Conservation (phyloP, 35 echinoderm and acorn worm species). For the Heliocidaris tuberculata region DNA sequence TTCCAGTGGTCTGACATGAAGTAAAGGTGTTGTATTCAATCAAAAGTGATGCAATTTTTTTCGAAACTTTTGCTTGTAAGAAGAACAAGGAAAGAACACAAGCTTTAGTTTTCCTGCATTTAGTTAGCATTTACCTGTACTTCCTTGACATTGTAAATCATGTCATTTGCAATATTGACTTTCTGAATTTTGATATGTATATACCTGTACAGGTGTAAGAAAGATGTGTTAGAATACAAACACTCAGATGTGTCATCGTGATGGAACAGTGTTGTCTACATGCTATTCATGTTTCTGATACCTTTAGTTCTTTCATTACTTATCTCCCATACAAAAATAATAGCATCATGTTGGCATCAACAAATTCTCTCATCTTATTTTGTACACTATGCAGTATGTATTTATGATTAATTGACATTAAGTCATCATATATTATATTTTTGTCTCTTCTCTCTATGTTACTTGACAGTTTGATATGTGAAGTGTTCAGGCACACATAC, state of each 20-base stretch:
- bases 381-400: not conserved
- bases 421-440: constrained; percentile 27
- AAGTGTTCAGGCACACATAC: not conserved
- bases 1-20: not conserved
- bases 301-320: constrained; percentile 49
- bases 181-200: constrained; percentile 10
- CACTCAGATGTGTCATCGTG: not conserved
- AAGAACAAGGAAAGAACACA: not conserved
- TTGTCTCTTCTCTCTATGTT: not conserved
- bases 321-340: not conserved
- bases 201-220: constrained; percentile 16
- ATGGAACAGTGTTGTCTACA: constrained; percentile 18
- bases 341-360: not conserved
- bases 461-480: not conserved
- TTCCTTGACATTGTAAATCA: not conserved
- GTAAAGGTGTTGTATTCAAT: not conserved
- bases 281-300: constrained; percentile 24
- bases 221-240: not conserved
- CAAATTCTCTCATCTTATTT: not conserved
- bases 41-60: not conserved
- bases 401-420: not conserved
- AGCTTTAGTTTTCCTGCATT: not conserved
- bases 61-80: not conserved
- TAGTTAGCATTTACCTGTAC: not conserved
- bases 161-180: constrained; percentile 16